Evolutionary conservation across 2,797 vertebrate genomes (phyloP).

Genomic region (Gymnocypris eckloni): DNA sequence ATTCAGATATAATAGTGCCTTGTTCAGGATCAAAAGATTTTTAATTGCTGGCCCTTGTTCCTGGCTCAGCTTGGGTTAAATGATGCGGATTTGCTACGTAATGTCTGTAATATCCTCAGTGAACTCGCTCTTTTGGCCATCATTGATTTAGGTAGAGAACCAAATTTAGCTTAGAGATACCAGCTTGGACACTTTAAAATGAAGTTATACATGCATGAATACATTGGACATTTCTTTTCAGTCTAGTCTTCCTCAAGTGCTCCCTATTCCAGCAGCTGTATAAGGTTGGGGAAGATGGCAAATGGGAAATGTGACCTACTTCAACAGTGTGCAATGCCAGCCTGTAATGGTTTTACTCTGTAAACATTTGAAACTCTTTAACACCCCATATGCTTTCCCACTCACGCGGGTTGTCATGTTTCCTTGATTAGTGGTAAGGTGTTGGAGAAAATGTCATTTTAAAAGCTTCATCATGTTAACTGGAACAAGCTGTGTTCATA

Average conservation of each 20-base stretch:
- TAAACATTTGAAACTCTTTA: constrained; percentile 47
- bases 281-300: constrained; percentile 66
- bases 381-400: constrained; percentile 27
- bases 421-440: constrained; percentile 13
- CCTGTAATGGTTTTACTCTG: constrained; percentile 56
- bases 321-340: constrained; percentile 59
- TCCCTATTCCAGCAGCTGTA: constrained; percentile 65
- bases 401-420: constrained; percentile 33
- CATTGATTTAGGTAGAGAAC: constrained; percentile 69
- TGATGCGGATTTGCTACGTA: constrained; percentile 71
- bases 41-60: constrained; percentile 74
- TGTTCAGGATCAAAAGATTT: constrained; percentile 55
- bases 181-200: constrained; percentile 61
- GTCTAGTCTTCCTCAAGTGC: constrained; percentile 62
- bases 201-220: constrained; percentile 61
- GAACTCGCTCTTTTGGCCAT: constrained; percentile 68
- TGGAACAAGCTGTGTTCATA: not conserved
- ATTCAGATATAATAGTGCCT: constrained; percentile 46
- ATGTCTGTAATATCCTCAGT: constrained; percentile 74
- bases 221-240: constrained; percentile 51
- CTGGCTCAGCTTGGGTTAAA: constrained; percentile 72
- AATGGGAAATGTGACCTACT: constrained; percentile 72
- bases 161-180: constrained; percentile 66
- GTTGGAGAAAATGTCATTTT: not conserved
- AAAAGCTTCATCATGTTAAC: not conserved